Conservation (phyloP, 2,888 invertebrate genomes). For the Drosophila yooni region DNA sequence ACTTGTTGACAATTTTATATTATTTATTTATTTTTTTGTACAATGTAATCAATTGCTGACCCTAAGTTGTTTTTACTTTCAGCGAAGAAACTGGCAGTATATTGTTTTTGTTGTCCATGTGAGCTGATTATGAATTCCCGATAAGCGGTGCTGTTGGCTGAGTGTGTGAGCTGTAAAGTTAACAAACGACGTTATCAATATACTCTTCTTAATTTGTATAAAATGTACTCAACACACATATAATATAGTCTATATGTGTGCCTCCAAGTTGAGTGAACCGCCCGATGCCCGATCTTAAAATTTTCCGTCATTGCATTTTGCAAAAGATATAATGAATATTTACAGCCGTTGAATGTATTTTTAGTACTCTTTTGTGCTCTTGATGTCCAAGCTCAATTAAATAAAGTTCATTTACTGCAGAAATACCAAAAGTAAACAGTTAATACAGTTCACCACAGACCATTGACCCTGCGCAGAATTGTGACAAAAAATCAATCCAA, state of each 20-base stretch:
- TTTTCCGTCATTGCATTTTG: slow-evolving; percentile 30
- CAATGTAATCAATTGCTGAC: slow-evolving; percentile 21
- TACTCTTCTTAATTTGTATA: slow-evolving; percentile 10
- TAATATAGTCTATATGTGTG: slow-evolving; percentile 1
- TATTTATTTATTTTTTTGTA: background rate
- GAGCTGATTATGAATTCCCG: slow-evolving; percentile 54
- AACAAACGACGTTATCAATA: slow-evolving; percentile 21
- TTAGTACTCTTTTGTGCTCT: slow-evolving; percentile 12
- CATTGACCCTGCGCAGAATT: slow-evolving; percentile 4
- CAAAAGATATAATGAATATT: slow-evolving; percentile 40
- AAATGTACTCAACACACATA: slow-evolving; percentile 2
- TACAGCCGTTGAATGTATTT: slow-evolving; percentile 8
- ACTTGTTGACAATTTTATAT: background rate
- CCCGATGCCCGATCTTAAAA: slow-evolving; percentile 15
- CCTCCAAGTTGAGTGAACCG: slow-evolving; percentile 49
- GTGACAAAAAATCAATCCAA: slow-evolving; percentile 27
- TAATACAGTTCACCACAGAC: background rate
- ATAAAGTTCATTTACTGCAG: slow-evolving; percentile 51
- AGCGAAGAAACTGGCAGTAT: slow-evolving; percentile 24
- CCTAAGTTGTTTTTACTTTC: slow-evolving; percentile 24
- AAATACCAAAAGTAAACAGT: slow-evolving; percentile 6
- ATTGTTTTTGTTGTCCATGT: slow-evolving; percentile 26
- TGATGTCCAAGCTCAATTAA: slow-evolving; percentile 35
- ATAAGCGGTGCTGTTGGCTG: slow-evolving; percentile 49
- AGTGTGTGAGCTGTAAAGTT: slow-evolving; percentile 21